phyloP scores from a whole-genome alignment of 2,797 vertebrate species.

The Eospalax fontanierii region DNA sequence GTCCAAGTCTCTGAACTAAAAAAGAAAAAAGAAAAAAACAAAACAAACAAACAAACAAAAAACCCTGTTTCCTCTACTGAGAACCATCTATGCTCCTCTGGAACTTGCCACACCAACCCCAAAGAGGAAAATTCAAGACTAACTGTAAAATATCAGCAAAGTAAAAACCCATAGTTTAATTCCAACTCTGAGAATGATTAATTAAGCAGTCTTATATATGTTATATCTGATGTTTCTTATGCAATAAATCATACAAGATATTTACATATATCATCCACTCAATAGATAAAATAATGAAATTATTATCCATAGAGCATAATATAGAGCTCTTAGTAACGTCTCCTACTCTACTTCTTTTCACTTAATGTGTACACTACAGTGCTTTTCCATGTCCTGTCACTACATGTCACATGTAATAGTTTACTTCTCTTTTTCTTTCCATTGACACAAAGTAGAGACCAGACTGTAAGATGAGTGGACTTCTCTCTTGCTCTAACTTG shows the following conservation, averaged over 20 bases:
- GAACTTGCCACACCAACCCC: too few relatives aligned
- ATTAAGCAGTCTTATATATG: neutral
- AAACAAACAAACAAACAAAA: too few relatives aligned
- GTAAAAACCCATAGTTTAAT: slow-evolving; percentile 25
- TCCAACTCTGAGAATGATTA: neutral
- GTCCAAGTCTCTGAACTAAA: too few relatives aligned
- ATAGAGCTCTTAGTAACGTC: neutral
- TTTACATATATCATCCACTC: neutral
- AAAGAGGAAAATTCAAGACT: too few relatives aligned
- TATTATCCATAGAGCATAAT: neutral
- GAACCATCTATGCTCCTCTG: too few relatives aligned
- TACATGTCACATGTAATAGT: neutral
- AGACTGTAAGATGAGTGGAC: neutral
- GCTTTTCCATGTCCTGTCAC: neutral
- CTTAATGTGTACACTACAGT: neutral
- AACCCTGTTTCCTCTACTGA: too few relatives aligned
- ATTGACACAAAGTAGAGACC: neutral
- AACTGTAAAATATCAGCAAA: too few relatives aligned
- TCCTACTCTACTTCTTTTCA: neutral
- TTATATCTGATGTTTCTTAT: neutral
- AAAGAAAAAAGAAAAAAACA: too few relatives aligned
- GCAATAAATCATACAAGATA: neutral
- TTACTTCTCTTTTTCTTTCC: neutral
- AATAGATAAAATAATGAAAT: neutral
- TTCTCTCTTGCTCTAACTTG: neutral